Base-by-base conservation (phyloP, 1,140 invertebrate species). In the Octopus sinensis region DNA sequence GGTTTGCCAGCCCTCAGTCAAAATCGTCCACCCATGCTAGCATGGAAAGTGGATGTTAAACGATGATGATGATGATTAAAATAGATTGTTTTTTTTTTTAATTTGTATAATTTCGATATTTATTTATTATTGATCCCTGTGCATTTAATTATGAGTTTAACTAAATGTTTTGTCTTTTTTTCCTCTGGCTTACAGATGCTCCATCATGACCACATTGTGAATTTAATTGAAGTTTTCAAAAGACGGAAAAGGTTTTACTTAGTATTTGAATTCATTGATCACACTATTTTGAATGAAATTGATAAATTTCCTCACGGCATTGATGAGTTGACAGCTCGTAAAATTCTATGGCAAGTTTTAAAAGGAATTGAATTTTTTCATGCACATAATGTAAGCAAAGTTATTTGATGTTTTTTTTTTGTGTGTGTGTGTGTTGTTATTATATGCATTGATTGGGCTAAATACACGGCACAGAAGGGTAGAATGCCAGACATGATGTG, bases 201-300 rank as follows among this genome's bases (percentile, higher is more conserved):
- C 73, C 93, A 93, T 9, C 96, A 97, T 88, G 95, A 96, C 85
- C 96, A 97, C 91, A 89, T 97, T 53, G 95, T 97, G 53, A 95
- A 95, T 86, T 93, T 97, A 91, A 94, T 97, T 79, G 96, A 97
- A 90, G 95, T 96, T 73, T 97, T 97, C 90, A 93, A 95, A 43
- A 86, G 95, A 68, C 93, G 94, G 88, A 94, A 95, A 86, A 92
- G 95, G 52, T 94, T 96, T 85, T 96, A 96, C 89, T 91, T 97
- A 13, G 96, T 97, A 0, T 97, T 97, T 90, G 96, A 97, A 88
- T 97, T 94, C 90, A 91, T 96, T 84, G 95, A 96, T 88, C 94
- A 96, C 86, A 97, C 95, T 1, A 92, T 97, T 17, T 91, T 97
- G 52, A 95, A 96, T 86, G 95, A 96, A 91, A 90, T 97, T 84